Base-by-base conservation (phyloP, 2,113 vertebrate species). In the Rutilus rutilus region DNA sequence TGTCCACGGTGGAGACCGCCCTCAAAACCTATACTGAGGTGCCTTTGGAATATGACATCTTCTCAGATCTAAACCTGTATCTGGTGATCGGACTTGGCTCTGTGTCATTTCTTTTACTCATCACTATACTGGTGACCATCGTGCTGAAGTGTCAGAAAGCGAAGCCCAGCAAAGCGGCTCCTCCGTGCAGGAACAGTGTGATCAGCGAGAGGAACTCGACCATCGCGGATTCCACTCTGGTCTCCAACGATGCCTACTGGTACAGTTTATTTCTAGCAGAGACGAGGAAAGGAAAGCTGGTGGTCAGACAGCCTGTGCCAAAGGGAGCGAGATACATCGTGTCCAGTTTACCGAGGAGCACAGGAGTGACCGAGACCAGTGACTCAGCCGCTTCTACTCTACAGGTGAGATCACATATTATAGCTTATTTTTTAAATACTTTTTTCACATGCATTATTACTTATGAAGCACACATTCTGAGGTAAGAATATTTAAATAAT, bases 1-100 rank as follows among this genome's bases (percentile, higher is more conserved):
- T 96, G 27, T 95, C 94, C 0, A 89, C 96, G 23, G 94, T 96
- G 14, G 94, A 96, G 71, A 94, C 93, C 85, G 94, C 95, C 42
- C 94, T 95, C 67, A 95, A 91, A 92, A 93, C 93, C 67, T 87
- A 96, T 59, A 92, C 94, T 1, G 93, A 96, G 87, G 92, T 89
- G 64, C 92, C 93, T 45, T 91, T 93, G 0, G 93, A 94, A 42
- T 82, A 91, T 17, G 88, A 92, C 83, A 84, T 4, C 75, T 92
- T 95, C 69, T 92, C 92, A 0, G 92, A 94, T 0, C 90, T 5
- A 21, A 86, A 88, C 65, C 85, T 86, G 39, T 88, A 88, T 84
- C 85, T 88, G 75, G 85, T 86, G 59, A 93, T 95, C 52, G 95
- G 94, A 45, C 87, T 95, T 85, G 94, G 94, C 50, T 95, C 94